These are phyloP conservation scores for Phalacrocorax carbo DNA, from an alignment of 2,113 vertebrate genomes.

Conservation along the genomic window DNA sequence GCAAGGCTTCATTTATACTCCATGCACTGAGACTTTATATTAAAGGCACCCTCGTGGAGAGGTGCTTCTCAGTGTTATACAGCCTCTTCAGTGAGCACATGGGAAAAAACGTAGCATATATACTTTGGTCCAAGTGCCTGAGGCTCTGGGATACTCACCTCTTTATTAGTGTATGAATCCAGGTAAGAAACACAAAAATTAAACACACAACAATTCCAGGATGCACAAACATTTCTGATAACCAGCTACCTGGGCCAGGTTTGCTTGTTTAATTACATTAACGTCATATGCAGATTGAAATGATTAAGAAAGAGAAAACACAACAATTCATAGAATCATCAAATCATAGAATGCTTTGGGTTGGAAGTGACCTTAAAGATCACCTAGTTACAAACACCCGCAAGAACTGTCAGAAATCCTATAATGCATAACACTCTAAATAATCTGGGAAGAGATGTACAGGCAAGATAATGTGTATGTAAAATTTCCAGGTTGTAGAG, in stretches of 20 bases:
- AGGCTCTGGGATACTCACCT: not conserved
- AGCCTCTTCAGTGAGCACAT: not conserved
- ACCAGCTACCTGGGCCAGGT: not conserved
- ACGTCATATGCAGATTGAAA: not conserved
- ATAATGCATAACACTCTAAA: not conserved
- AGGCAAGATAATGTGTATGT: not conserved
- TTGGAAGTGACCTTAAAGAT: no score
- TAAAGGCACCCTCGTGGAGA: not conserved
- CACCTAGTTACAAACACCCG: no score
- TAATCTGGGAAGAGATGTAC: not conserved
- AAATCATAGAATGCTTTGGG: no score
- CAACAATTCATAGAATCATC: not conserved
- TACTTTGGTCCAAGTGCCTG: not conserved
- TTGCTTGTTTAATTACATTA: not conserved
- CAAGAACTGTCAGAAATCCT: not conserved
- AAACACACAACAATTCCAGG: not conserved
- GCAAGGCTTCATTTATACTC: not conserved
- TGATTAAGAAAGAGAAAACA: not conserved
- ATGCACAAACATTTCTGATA: not conserved
- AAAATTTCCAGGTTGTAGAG: not conserved
- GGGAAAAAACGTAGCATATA: not conserved
- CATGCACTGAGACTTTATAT: not conserved
- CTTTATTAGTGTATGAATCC: not conserved
- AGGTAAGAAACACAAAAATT: not conserved
- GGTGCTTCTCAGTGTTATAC: not conserved